phyloP scores from a whole-genome alignment of 2,888 invertebrate species.

The Seira ritae region DNA sequence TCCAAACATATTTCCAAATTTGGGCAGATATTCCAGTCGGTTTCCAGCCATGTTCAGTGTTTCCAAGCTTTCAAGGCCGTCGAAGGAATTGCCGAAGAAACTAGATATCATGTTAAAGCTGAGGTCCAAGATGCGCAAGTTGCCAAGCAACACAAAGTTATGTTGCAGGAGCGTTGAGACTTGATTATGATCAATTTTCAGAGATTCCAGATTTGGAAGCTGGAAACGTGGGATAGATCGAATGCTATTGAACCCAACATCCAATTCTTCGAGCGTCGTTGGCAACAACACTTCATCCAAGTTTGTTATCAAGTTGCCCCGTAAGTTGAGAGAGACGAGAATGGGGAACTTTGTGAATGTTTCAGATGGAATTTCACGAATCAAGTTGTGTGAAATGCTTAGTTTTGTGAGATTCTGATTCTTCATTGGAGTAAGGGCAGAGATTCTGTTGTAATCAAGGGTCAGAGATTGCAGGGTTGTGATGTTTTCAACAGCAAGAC shows the following conservation, averaged over 20 bases:
- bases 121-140: slow-evolving; percentile 86
- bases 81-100: slow-evolving; percentile 77
- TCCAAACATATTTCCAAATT: slow-evolving; percentile 75
- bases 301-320: slow-evolving; percentile 86
- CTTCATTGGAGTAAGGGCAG: slow-evolving; percentile 84
- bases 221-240: slow-evolving; percentile 76
- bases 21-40: slow-evolving; percentile 83
- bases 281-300: slow-evolving; percentile 77
- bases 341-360: slow-evolving; percentile 87
- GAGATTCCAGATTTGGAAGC: slow-evolving; percentile 83
- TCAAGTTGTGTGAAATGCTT: slow-evolving; percentile 83
- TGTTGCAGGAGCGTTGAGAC: slow-evolving; percentile 81
- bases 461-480: slow-evolving; percentile 83
- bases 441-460: slow-evolving; percentile 90
- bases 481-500: slow-evolving; percentile 87
- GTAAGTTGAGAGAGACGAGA: slow-evolving; percentile 85
- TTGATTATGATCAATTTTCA: slow-evolving; percentile 86
- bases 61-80: slow-evolving; percentile 82
- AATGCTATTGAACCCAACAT: slow-evolving; percentile 74
- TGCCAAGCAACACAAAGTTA: slow-evolving; percentile 74
- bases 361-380: slow-evolving; percentile 86
- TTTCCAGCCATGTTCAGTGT: slow-evolving; percentile 85
- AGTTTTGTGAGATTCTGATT: slow-evolving; percentile 83
- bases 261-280: slow-evolving; percentile 72
- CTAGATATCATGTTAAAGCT: slow-evolving; percentile 72